Conservation (phyloP, 1,140 invertebrate genomes). For the Apis cerana region DNA sequence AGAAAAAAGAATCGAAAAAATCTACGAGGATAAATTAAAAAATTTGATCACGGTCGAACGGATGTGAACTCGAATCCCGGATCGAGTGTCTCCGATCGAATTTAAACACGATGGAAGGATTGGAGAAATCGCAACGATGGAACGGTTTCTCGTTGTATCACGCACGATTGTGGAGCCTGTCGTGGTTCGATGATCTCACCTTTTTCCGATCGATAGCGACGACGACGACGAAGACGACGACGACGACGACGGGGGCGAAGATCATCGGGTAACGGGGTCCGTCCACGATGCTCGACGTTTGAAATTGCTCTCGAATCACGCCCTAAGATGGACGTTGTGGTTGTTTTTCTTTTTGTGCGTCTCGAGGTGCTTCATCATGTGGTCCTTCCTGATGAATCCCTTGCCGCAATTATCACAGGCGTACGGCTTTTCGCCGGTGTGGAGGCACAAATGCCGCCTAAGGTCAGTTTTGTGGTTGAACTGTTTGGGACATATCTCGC, state of each 20-base stretch:
- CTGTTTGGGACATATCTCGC: slow-evolving; percentile 92
- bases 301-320: slow-evolving; percentile 21
- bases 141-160: not conserved
- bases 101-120: not conserved
- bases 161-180: too few species aligned
- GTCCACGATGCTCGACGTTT: not conserved
- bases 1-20: not conserved
- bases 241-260: not conserved
- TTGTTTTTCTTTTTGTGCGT: slow-evolving; percentile 86
- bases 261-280: not conserved
- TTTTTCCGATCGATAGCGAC: slow-evolving; percentile 9
- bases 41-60: not conserved
- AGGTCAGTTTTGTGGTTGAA: slow-evolving; percentile 96
- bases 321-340: slow-evolving; percentile 36
- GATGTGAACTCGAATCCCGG: not conserved
- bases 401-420: slow-evolving; percentile 91
- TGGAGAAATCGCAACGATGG: not conserved
- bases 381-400: slow-evolving; percentile 96
- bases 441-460: slow-evolving; percentile 92
- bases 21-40: slow-evolving; percentile 33
- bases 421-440: slow-evolving; percentile 91
- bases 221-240: not conserved
- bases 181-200: slow-evolving; percentile 21
- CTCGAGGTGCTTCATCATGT: slow-evolving; percentile 95
- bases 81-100: slow-evolving; percentile 3